Percentiles rank a stretch among this genome's conserved stretches.
Conservation (phyloP, 2,888 invertebrate species). For the Heteromyza rotundicornis region DNA sequence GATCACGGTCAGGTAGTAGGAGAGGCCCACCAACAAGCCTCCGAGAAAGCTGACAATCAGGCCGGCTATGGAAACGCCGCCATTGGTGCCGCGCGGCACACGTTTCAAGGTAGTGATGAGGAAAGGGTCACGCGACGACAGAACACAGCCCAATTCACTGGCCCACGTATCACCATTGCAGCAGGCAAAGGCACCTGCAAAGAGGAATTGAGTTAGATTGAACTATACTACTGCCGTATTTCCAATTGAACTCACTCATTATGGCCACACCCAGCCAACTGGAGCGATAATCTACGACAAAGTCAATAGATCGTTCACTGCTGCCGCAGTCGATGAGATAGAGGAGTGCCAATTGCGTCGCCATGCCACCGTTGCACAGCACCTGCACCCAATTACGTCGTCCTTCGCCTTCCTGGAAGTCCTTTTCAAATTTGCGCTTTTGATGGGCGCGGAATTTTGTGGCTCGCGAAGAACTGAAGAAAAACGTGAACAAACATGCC, state of each 20-base stretch:
- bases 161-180: slow-evolving; percentile 92
- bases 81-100: slow-evolving; percentile 89
- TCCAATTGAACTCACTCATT: slow-evolving; percentile 65
- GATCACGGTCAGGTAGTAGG: slow-evolving; percentile 72
- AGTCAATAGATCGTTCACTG: slow-evolving; percentile 80
- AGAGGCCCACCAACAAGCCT: slow-evolving; percentile 71
- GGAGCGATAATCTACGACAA: slow-evolving; percentile 74
- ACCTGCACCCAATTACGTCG: slow-evolving; percentile 91
- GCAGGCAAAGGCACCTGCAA: slow-evolving; percentile 74
- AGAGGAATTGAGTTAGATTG: slow-evolving; percentile 5
- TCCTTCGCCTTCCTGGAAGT: slow-evolving; percentile 82
- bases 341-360: slow-evolving; percentile 76
- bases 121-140: slow-evolving; percentile 72
- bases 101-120: slow-evolving; percentile 75
- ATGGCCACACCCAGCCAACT: slow-evolving; percentile 85
- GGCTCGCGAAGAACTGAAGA: slow-evolving; percentile 79
- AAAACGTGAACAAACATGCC: slow-evolving; percentile 76
- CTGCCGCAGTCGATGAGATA: slow-evolving; percentile 82
- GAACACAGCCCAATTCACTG: slow-evolving; percentile 83
- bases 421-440: slow-evolving; percentile 75
- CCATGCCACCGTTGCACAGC: slow-evolving; percentile 87
- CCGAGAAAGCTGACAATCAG: slow-evolving; percentile 65
- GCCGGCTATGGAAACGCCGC: slow-evolving; percentile 76
- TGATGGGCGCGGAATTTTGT: slow-evolving; percentile 75
- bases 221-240: not conserved